phyloP scores from a whole-genome alignment of 2,888 invertebrate species.

The Dilophus febrilis region DNA sequence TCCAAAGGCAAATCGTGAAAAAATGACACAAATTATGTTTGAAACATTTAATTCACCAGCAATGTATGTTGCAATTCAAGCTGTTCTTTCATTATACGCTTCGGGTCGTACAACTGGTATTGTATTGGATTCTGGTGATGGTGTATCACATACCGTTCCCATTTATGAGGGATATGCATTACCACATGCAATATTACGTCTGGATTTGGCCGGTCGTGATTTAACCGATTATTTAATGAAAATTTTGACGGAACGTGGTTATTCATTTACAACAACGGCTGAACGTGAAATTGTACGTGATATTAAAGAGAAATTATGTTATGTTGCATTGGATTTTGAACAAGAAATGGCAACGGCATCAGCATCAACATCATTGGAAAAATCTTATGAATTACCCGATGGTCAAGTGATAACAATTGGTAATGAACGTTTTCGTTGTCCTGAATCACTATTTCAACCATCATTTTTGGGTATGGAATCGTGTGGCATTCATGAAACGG shows the following conservation, averaged over 20 bases:
- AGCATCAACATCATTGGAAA: constrained; percentile 80
- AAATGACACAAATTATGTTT: constrained; percentile 88
- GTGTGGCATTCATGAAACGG: constrained; percentile 69
- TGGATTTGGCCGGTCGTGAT: constrained; percentile 85
- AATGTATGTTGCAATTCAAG: constrained; percentile 74
- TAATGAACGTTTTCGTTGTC: constrained; percentile 86
- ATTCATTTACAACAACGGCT: constrained; percentile 81
- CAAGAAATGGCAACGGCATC: constrained; percentile 91
- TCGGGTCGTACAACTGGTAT: constrained; percentile 96
- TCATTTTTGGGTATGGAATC: constrained; percentile 48
- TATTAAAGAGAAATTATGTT: constrained; percentile 89
- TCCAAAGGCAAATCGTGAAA: constrained; percentile 78
- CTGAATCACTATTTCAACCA: constrained; percentile 86
- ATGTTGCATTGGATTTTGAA: constrained; percentile 86
- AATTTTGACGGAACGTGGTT: constrained; percentile 79
- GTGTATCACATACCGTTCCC: constrained; percentile 91
- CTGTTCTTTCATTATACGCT: constrained; percentile 82
- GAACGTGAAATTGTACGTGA: constrained; percentile 90
- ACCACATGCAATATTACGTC: constrained; percentile 82
- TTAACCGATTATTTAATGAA: constrained; percentile 90
- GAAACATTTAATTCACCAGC: constrained; percentile 87
- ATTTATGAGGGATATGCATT: constrained; percentile 91
- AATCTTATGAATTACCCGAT: constrained; percentile 87
- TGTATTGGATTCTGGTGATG: constrained; percentile 89
- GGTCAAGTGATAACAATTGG: constrained; percentile 86